phyloP scores from a whole-genome alignment of 1,140 invertebrate species.

The Drosophila santomea region DNA sequence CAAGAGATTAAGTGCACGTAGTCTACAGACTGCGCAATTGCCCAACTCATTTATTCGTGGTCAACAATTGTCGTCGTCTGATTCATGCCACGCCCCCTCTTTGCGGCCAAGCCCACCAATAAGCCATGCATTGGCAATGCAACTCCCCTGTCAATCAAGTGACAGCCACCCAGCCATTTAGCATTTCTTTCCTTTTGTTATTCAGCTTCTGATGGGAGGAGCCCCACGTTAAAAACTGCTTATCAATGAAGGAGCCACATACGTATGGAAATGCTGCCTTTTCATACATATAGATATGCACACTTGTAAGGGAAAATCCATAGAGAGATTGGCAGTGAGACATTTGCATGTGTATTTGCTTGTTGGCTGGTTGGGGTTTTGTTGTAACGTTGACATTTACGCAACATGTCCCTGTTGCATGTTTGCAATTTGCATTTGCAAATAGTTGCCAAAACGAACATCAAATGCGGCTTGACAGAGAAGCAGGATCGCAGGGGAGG shows the following conservation, averaged over 20 bases:
- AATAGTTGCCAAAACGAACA: slow-evolving; percentile 83
- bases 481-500: background rate
- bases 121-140: slow-evolving; percentile 43
- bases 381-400: slow-evolving; percentile 75
- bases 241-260: slow-evolving; percentile 45
- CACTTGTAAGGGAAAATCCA: slow-evolving; percentile 9
- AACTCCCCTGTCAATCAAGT: slow-evolving; percentile 51
- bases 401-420: slow-evolving; percentile 83
- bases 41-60: background rate
- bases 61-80: slow-evolving; percentile 15
- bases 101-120: slow-evolving; percentile 32
- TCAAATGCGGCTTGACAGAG: slow-evolving; percentile 70
- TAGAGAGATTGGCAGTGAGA: slow-evolving; percentile 29
- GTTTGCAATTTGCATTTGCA: slow-evolving; percentile 83
- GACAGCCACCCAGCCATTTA: slow-evolving; percentile 29
- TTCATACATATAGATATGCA: background rate
- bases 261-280: too few relatives aligned
- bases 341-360: slow-evolving; percentile 54
- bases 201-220: background rate
- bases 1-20: background rate
- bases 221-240: slow-evolving; percentile 29
- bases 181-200: slow-evolving; percentile 28
- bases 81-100: background rate
- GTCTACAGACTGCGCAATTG: too few relatives aligned
- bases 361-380: slow-evolving; percentile 28